Evolutionary conservation across 2,113 vertebrate species (phyloP), one percentile per base, ranked within the genome.

Genomic region (Crotalus helleri): DNA sequence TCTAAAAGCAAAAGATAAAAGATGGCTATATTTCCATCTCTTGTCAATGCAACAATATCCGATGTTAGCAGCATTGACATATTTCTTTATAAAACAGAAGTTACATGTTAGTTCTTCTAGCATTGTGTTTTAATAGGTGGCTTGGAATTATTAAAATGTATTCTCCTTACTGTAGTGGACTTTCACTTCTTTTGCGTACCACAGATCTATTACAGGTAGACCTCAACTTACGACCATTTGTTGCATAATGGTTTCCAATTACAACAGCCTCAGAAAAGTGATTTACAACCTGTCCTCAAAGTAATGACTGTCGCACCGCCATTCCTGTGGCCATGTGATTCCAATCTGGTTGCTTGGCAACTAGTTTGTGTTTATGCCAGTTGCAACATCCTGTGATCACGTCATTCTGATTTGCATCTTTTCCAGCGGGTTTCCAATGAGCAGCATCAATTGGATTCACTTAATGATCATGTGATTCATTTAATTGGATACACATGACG

Each of bases 61-160:
- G 4, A 46, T 46, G 46, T 46, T 46, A 46, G 46, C 46, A 46
- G 46, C 46, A 46, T 46, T 46, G 46, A 46, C 46, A 46, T 46
- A 46, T 46, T 46, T 46, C 21, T 54, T 87, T 87, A 87, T 69
- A 54, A 58, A 3, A 5, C 58, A 12, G 33, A 85, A 55, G 0
- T 4, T 2, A 0, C 0, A 59, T 51, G 26, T 29, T 11, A 29
- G 9, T 61, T 69, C 26, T 69, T 33, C 0, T 3, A 7, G 0
- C 0, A 0, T 0, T 9, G 0, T 39, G 2, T 0, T 3, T 10
- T 88, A 91, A 0, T 55, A 23, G 24, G 39, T 9, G 0, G 0
- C 46, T 33, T 91, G 64, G 55, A 64, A 64, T 53, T 26, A 2
- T 13, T 0, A 55, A 4, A 3, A 8, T 13, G 55, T 0, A 89